A percentile compares a stretch with the other conserved stretches of the same genome.
phyloP scores from a whole-genome alignment of 2,797 vertebrate genomes.

The Sus cebifrons region DNA sequence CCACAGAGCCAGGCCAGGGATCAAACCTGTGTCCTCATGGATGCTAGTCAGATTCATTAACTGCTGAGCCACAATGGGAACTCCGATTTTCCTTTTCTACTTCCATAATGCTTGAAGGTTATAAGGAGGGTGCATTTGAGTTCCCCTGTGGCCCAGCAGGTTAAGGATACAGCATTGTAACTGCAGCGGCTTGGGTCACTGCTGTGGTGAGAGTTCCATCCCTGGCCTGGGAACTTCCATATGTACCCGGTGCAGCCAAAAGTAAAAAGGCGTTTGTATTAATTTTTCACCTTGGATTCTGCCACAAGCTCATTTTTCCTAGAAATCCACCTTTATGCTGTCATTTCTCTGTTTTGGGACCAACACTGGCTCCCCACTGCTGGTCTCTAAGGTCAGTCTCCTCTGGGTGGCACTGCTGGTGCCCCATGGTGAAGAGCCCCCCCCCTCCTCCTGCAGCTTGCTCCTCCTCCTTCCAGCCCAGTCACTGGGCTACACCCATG shows the following conservation, averaged over 20 bases:
- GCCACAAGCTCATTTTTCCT: conserved; percentile 37
- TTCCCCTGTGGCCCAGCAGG: too few relatives aligned
- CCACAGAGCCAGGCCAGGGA: too few relatives aligned
- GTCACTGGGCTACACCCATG: too few relatives aligned
- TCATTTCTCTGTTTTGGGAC: not conserved
- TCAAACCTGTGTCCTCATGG: too few relatives aligned
- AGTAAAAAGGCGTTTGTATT: not conserved
- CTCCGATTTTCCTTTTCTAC: conserved; percentile 44
- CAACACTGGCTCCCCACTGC: not conserved
- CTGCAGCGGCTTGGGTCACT: too few relatives aligned
- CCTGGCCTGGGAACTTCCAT: too few relatives aligned
- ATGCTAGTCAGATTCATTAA: too few relatives aligned
- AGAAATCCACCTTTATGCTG: not conserved
- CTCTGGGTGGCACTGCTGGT: not conserved
- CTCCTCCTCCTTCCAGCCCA: not conserved
- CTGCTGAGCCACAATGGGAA: too few relatives aligned
- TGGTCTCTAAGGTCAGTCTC: not conserved
- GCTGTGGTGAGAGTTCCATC: too few relatives aligned
- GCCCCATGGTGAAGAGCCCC: too few relatives aligned
- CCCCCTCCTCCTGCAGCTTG: not conserved
- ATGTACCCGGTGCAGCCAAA: too few relatives aligned
- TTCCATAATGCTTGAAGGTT: conserved; percentile 18
- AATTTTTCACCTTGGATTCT: conserved; percentile 59
- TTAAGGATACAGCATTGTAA: too few relatives aligned
- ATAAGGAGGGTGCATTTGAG: not conserved